These are phyloP conservation scores for Tringa solitaria DNA, from an alignment of 2,113 vertebrate genomes.

Conservation along the genomic window DNA sequence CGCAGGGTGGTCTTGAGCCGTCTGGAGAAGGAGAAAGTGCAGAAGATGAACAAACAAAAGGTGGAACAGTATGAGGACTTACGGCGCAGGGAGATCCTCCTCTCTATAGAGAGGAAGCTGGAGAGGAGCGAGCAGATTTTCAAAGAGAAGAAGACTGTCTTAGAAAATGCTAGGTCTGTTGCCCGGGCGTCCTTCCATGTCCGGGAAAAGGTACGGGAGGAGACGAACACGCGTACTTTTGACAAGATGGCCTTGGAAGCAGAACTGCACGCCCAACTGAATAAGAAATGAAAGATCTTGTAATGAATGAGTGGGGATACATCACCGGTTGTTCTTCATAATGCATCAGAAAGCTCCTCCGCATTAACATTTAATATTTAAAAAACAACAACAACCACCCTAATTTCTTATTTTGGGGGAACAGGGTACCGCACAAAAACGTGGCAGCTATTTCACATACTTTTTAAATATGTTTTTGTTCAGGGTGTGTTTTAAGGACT, in stretches of 20 bases:
- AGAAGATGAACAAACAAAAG: slow-evolving; percentile 89
- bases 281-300: slow-evolving; percentile 82
- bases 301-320: neutral
- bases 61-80: slow-evolving; percentile 90
- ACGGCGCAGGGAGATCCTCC: slow-evolving; percentile 86
- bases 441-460: slow-evolving; percentile 60
- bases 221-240: slow-evolving; percentile 93
- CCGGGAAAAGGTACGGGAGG: slow-evolving; percentile 91
- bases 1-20: slow-evolving; percentile 84
- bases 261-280: slow-evolving; percentile 87
- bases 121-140: slow-evolving; percentile 97
- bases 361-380: neutral
- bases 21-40: slow-evolving; percentile 89
- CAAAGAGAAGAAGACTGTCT: slow-evolving; percentile 85
- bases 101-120: slow-evolving; percentile 93
- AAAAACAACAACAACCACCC: neutral
- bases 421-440: slow-evolving; percentile 50
- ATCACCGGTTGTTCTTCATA: neutral
- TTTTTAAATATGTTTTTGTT: neutral
- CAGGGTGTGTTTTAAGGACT: neutral
- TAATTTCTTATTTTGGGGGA: slow-evolving; percentile 7
- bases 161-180: slow-evolving; percentile 93
- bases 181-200: slow-evolving; percentile 95
- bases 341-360: neutral
- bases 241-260: slow-evolving; percentile 97